Base-by-base conservation (phyloP, 2,888 invertebrate genomes). In the Pseudanteris insignis region DNA sequence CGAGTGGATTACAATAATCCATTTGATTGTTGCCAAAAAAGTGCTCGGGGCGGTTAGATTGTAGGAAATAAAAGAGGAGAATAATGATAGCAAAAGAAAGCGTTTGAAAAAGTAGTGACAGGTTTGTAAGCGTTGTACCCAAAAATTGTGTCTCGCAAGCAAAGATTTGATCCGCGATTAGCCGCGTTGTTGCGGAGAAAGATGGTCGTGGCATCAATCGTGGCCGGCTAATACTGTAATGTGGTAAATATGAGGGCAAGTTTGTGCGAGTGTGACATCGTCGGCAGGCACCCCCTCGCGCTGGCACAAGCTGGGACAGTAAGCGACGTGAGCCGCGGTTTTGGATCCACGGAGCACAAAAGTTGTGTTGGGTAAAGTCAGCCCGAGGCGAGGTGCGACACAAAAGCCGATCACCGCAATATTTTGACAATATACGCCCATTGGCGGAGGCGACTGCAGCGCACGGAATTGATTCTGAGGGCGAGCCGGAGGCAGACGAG, bases 341-440 rank as follows among this genome's bases (percentile, higher is more conserved):
- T 61, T 61, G 59, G 40, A 62, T 59, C 59, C 40, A 61, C 38
- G 54, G 44, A 54, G 54, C 43, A 62, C 57, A 47, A 61, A 62
- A 44, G 67, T 58, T 63, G 64, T 66, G 66, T 67, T 60, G 54
- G 65, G 67, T 63, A 66, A 71, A 74, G 74, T 73, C 73, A 75
- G 71, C 70, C 69, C 61, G 68, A 65, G 71, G 74, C 72, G 69
- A 69, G 66, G 67, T 47, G 65, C 61, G 62, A 61, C 64, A 75
- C 72, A 74, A 72, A 70, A 69, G 70, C 51, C 70, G 76, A 75
- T 78, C 75, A 70, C 73, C 73, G 74, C 77, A 79, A 79, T 79
- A 78, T 79, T 79, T 79, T 79, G 79, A 79, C 79, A 79, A 78
- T 78, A 71, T 72, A 70, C 70, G 70, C 68, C 70, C 70, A 75